Evolutionary conservation across 2,888 invertebrate genomes (phyloP).

Genomic region (Phortica okadai): DNA sequence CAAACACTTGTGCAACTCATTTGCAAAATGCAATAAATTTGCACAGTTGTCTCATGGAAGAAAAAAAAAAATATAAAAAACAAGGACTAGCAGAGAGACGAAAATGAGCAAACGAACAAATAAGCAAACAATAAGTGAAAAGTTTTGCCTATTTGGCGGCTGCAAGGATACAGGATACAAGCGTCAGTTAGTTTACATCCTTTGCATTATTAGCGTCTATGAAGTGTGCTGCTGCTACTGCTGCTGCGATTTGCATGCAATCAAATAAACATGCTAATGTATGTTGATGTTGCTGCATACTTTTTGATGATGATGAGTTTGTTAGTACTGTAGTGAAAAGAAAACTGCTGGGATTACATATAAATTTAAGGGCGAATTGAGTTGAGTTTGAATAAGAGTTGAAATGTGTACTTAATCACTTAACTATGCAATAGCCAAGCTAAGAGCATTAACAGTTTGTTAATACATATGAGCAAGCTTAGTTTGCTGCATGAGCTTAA

Average conservation of each 20-base stretch:
- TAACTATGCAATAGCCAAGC: too few relatives aligned
- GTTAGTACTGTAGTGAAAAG: not conserved
- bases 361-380: too few relatives aligned
- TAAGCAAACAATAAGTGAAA: slow-evolving; percentile 16
- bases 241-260: not conserved
- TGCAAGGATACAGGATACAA: not conserved
- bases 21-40: slow-evolving; percentile 64
- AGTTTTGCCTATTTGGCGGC: not conserved
- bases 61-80: not conserved
- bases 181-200: not conserved
- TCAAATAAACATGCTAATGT: slow-evolving; percentile 2
- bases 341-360: too few relatives aligned
- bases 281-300: not conserved
- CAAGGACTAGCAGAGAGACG: not conserved
- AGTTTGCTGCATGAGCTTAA: not conserved
- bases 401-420: too few relatives aligned
- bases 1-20: slow-evolving; percentile 54
- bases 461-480: not conserved
- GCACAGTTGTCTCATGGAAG: slow-evolving; percentile 57
- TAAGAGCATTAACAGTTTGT: too few relatives aligned
- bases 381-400: too few relatives aligned
- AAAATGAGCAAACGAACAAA: not conserved
- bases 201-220: slow-evolving; percentile 6
- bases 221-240: not conserved
- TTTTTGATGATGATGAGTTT: not conserved